Conservation (phyloP, 2,113 vertebrate genomes). For the Gracilinanus agilis region DNA sequence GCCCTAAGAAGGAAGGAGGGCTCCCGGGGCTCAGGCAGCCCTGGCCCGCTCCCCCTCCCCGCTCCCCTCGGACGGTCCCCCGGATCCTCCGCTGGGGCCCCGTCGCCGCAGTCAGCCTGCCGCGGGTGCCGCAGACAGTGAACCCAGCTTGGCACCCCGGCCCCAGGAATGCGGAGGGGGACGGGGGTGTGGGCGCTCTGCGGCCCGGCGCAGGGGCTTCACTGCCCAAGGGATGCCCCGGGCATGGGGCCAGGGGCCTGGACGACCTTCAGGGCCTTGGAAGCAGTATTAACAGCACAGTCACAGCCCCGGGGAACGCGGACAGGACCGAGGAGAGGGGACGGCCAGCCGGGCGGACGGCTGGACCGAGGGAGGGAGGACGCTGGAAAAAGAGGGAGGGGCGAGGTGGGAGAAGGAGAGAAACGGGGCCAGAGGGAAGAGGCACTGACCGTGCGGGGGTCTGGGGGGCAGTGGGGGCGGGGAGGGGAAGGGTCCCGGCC, state of each 20-base stretch:
- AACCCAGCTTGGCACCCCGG: no score
- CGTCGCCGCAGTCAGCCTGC: no score
- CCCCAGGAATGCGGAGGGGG: constrained; percentile 1
- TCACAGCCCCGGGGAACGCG: constrained; percentile 69
- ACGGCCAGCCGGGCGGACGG: no score
- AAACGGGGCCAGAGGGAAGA: constrained; percentile 38
- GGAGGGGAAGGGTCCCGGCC: constrained; percentile 34
- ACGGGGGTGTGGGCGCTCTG: constrained; percentile 61
- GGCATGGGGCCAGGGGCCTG: constrained; percentile 40
- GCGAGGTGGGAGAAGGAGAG: constrained; percentile 25
- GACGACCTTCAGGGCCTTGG: constrained; percentile 78
- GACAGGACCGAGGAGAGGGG: constrained; percentile 41
- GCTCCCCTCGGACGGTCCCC: no score
- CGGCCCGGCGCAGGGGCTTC: no score
- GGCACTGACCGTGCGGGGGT: no score
- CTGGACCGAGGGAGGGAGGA: not conserved
- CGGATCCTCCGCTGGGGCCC: no score
- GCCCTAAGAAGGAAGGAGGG: no score
- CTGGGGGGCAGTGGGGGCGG: not conserved
- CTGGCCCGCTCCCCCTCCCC: no score
- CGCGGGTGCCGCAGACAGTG: no score
- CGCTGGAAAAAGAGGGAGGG: not conserved
- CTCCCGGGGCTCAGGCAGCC: no score
- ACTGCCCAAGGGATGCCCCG: constrained; percentile 21
- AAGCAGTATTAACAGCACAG: constrained; percentile 75